phyloP scores from a whole-genome alignment of 2,888 invertebrate genomes.

The Drosophila acutilabella region DNA sequence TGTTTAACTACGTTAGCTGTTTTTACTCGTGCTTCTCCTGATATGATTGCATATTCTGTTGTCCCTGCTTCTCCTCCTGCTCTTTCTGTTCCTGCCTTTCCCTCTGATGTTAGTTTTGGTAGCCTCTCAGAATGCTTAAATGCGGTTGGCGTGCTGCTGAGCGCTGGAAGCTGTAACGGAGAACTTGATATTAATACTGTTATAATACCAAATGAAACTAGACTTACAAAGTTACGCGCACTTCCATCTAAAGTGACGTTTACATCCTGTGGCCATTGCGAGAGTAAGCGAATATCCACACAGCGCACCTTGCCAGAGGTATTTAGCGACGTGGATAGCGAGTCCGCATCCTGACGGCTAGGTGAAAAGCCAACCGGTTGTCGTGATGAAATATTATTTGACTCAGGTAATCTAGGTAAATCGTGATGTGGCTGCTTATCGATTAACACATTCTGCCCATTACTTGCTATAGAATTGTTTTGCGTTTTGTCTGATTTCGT shows the following conservation, averaged over 20 bases:
- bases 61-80: neutral
- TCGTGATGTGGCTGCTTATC: slow-evolving; percentile 21
- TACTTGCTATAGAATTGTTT: neutral
- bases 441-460: neutral
- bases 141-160: slow-evolving; percentile 40
- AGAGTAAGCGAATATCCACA: neutral
- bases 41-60: neutral
- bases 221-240: slow-evolving; percentile 20
- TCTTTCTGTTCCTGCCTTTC: neutral
- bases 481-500: neutral
- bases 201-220: neutral
- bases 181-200: neutral
- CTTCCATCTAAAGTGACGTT: neutral
- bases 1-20: neutral
- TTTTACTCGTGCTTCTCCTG: neutral
- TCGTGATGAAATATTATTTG: neutral
- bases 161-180: slow-evolving; percentile 35
- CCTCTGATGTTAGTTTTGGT: neutral
- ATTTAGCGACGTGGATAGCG: neutral
- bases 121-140: neutral
- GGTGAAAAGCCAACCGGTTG: neutral
- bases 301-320: neutral
- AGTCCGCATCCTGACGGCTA: neutral
- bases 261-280: neutral
- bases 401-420: neutral